Evolutionary conservation across 1,140 invertebrate genomes (phyloP).

Genomic region (Drosophila kikkawai): DNA sequence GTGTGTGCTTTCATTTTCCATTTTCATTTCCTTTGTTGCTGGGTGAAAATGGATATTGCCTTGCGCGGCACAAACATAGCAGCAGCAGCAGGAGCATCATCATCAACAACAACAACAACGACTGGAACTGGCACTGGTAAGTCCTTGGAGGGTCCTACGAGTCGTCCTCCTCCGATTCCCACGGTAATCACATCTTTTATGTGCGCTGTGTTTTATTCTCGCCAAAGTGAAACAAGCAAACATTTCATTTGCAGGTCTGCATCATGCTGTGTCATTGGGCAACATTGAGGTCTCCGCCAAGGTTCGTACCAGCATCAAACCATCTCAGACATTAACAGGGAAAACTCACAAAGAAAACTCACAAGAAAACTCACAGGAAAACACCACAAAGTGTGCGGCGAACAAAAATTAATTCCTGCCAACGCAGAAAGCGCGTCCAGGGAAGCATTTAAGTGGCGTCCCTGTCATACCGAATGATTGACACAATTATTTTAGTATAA

Average conservation of each 20-base stretch:
- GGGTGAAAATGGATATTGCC: constrained; percentile 78
- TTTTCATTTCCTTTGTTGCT: constrained; percentile 47
- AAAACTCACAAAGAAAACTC: constrained; percentile 9
- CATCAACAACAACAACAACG: constrained; percentile 22
- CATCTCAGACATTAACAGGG: neutral
- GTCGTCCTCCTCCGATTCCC: constrained; percentile 26
- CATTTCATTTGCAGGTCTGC: constrained; percentile 80
- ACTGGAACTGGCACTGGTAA: constrained; percentile 56
- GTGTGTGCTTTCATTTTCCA: constrained; percentile 49
- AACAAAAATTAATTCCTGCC: constrained; percentile 40
- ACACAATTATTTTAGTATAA: constrained; percentile 43
- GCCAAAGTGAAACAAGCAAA: constrained; percentile 36
- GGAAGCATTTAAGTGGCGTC: constrained; percentile 18
- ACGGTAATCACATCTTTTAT: constrained; percentile 48
- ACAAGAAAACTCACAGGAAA: constrained; percentile 15
- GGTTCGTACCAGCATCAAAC: constrained; percentile 60
- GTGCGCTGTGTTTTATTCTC: constrained; percentile 37
- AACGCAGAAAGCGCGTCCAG: constrained; percentile 5
- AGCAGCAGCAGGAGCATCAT: constrained; percentile 16
- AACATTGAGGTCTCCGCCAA: constrained; percentile 85
- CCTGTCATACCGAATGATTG: constrained; percentile 34
- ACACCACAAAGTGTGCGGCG: constrained; percentile 40
- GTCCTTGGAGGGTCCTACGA: constrained; percentile 62
- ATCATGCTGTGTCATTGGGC: constrained; percentile 85
- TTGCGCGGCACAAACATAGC: constrained; percentile 58